Base-by-base conservation (phyloP, 2,888 invertebrate genomes). In the Netelia fuscicornis region DNA sequence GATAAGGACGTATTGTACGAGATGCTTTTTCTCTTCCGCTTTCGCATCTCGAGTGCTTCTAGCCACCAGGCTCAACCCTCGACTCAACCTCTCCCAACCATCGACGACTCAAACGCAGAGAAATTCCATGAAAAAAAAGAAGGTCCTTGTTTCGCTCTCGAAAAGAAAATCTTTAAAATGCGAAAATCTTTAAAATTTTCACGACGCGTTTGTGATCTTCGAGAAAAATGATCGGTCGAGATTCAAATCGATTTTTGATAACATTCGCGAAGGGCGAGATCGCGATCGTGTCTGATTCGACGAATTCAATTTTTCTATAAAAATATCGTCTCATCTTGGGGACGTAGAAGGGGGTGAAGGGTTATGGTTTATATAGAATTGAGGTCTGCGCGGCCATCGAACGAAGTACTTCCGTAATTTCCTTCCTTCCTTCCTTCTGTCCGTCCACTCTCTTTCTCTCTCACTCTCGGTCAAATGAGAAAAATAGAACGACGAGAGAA, bases 361-460 rank as follows among this genome's bases (percentile, higher is more conserved):
- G 13, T n/a, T 42, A 42, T 11, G 44, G 48, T 68, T 0, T 68
- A 52, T 68, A 52, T 68, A 52, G 13, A 52, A 17, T 48, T 1
- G 2, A 68, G 68, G n/a, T 42, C 5, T 68, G n/a, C 54, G 42
- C 60, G 52, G 54, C 75, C 68, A 65, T 71, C 70, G 76, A 82
- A 80, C 80, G 60, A 76, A 84, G 76, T 72, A 65, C 71, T 84
- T 81, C 48, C 60, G 62, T 64, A 81, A 81, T 72, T 77, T 68
- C 68, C 67, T 77, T 77, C 76, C 71, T 81, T 77, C 52, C 71
- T 72, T 74, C 68, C 68, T 58, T 17, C 25, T 54, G 54, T 62
- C 71, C n/a, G 48, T 56, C 44, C 68, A 37, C 37, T 6, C 37
- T 37, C 37, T 6, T 6, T 37, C 5, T 37, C 72, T 56, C 62